Conservation (phyloP, 2,113 vertebrate species). For the Condylura cristata region DNA sequence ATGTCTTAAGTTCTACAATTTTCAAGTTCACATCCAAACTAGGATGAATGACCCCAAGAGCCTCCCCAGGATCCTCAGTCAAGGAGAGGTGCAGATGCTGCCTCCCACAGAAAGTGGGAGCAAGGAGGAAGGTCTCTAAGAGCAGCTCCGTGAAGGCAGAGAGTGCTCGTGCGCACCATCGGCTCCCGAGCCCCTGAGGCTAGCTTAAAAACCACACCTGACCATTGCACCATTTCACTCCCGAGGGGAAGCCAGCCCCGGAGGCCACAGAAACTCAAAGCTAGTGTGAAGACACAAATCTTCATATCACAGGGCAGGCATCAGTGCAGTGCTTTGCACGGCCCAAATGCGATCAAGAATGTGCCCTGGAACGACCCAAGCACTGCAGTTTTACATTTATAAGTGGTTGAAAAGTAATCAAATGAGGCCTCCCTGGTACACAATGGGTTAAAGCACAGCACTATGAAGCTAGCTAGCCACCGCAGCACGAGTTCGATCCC, state of each 20-base stretch:
- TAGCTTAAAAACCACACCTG: neutral
- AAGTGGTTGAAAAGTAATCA: neutral
- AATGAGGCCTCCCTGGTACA: too few species aligned
- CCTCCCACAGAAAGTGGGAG: neutral
- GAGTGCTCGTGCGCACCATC: neutral
- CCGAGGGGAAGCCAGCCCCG: neutral
- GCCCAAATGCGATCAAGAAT: neutral
- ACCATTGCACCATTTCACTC: neutral
- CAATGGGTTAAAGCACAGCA: too few species aligned
- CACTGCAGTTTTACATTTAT: neutral
- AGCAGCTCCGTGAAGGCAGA: neutral
- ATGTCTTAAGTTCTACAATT: neutral
- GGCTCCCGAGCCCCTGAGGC: neutral
- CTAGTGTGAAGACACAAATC: neutral
- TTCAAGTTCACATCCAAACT: neutral
- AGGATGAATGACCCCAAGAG: neutral
- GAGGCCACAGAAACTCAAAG: neutral
- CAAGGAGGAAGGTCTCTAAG: neutral
- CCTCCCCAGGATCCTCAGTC: neutral
- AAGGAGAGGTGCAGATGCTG: neutral
- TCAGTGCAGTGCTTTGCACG: neutral
- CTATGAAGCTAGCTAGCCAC: too few species aligned
- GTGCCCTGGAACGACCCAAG: neutral
- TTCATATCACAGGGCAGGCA: neutral
- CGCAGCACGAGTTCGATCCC: too few species aligned